Conservation (phyloP, 2,797 vertebrate species). For the Linurgus olivaceus region DNA sequence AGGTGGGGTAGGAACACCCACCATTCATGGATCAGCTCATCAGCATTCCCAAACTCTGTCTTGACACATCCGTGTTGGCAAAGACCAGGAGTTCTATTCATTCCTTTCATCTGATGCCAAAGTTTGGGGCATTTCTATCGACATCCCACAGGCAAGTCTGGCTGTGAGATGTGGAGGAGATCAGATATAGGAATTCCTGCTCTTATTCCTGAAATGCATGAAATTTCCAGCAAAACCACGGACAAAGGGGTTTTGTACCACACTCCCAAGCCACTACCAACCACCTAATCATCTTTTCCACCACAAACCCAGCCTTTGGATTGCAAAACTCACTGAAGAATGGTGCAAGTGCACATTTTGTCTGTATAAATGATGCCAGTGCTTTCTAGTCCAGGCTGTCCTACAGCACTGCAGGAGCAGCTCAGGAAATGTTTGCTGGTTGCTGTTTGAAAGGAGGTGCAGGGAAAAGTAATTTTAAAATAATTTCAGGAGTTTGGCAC, state of each 20-base stretch:
- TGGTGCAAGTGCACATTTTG: background rate
- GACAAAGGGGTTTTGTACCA: background rate
- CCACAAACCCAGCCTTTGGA: background rate
- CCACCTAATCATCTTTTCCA: background rate
- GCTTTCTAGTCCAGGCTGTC: background rate
- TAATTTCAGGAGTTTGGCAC: background rate
- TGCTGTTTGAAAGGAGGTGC: background rate
- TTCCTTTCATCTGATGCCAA: background rate
- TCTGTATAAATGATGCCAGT: background rate
- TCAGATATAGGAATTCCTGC: background rate
- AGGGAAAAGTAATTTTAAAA: background rate
- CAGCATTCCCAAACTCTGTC: background rate
- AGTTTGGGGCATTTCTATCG: background rate
- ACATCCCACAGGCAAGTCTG: background rate
- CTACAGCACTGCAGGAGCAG: background rate
- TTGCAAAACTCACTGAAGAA: background rate
- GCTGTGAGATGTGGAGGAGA: background rate
- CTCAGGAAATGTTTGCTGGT: background rate
- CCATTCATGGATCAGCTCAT: background rate
- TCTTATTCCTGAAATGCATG: background rate
- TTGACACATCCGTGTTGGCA: background rate
- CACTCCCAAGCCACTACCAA: background rate
- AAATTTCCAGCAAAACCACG: accelerated
- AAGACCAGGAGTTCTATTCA: background rate
- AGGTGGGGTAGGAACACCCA: background rate